Evolutionary conservation across 1,140 invertebrate species (phyloP).

Genomic region (Bombus turneri): DNA sequence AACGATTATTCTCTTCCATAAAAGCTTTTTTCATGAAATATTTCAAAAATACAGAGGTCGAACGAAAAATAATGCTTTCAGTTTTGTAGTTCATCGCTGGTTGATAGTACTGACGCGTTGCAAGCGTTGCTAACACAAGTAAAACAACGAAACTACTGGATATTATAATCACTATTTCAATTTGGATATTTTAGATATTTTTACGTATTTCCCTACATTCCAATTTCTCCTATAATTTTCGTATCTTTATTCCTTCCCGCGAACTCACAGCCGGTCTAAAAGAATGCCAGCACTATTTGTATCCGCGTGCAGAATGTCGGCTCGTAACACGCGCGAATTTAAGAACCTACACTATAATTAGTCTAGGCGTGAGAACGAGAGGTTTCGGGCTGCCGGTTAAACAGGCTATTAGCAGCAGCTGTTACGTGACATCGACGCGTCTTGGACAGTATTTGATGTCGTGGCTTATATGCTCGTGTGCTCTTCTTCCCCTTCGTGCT

Average conservation of each 20-base stretch:
- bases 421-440: slow-evolving; percentile 67
- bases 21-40: neutral
- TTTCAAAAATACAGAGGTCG: neutral
- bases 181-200: no score
- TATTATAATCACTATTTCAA: no score
- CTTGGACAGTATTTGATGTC: slow-evolving; percentile 63
- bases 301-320: slow-evolving; percentile 4
- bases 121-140: no score
- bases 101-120: no score
- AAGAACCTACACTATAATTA: slow-evolving; percentile 50
- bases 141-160: no score
- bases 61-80: no score
- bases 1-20: neutral
- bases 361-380: slow-evolving; percentile 40
- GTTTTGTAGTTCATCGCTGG: no score
- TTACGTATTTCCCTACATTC: no score
- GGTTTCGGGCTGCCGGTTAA: slow-evolving; percentile 52
- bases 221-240: neutral
- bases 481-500: neutral
- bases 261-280: neutral
- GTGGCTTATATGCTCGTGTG: slow-evolving; percentile 27
- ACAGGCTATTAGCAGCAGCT: slow-evolving; percentile 69
- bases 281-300: slow-evolving; percentile 17
- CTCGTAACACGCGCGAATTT: slow-evolving; percentile 14
- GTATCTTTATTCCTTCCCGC: neutral